phyloP scores from a whole-genome alignment of 2,797 vertebrate species.

The Sciurus carolinensis region DNA sequence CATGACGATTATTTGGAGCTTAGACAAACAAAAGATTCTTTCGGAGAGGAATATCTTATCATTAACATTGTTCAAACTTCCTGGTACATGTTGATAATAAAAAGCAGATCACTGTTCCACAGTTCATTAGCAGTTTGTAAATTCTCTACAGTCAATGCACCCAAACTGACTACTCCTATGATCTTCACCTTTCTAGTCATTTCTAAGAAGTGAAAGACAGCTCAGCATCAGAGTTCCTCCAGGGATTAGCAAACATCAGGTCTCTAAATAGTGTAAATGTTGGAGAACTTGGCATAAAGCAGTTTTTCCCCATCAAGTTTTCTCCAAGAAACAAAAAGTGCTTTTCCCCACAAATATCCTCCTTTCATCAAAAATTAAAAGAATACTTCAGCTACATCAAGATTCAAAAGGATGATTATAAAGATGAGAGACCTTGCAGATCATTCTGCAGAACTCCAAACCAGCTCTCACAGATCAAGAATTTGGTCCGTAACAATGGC shows the following conservation, averaged over 20 bases:
- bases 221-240: not conserved
- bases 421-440: not conserved
- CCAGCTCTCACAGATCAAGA: not conserved
- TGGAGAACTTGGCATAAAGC: not conserved
- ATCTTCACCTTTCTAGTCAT: not conserved
- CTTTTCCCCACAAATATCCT: not conserved
- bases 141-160: not conserved
- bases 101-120: not conserved
- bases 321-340: not conserved
- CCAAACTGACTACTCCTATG: not conserved
- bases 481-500: not conserved
- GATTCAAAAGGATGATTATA: not conserved
- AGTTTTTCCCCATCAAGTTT: not conserved
- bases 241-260: not conserved
- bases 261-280: not conserved
- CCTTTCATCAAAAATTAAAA: not conserved
- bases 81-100: not conserved
- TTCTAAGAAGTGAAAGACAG: not conserved
- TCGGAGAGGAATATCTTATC: not conserved
- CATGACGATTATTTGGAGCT: not conserved
- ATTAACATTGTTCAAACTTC: slow-evolving; percentile 21
- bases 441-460: not conserved
- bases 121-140: not conserved
- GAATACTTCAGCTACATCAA: not conserved
- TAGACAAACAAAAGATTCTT: not conserved